These are phyloP conservation scores for Erpobdella octoculata DNA, from an alignment of 2,888 invertebrate species.

Conservation along the genomic window DNA sequence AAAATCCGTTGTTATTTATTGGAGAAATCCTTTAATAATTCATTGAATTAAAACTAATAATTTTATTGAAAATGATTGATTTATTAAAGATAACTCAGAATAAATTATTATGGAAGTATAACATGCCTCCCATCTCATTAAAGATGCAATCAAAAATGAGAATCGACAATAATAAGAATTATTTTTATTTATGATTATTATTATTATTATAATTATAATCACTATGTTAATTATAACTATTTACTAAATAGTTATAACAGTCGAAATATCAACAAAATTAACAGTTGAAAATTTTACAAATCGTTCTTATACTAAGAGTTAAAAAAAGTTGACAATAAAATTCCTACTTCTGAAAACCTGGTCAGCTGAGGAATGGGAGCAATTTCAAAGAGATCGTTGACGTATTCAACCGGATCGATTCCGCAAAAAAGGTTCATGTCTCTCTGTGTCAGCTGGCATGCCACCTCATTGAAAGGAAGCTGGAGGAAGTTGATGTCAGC, in stretches of 20 bases:
- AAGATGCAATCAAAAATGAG: too few species aligned
- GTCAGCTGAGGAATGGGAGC: constrained; percentile 76
- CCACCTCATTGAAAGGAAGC: constrained; percentile 87
- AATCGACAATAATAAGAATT: too few species aligned
- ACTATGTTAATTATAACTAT: background rate
- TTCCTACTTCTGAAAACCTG: constrained; percentile 71
- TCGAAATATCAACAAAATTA: background rate
- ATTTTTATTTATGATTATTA: background rate
- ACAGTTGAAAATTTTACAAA: background rate
- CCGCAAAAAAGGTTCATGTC: constrained; percentile 79
- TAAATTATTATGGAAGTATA: too few species aligned
- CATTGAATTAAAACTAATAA: too few species aligned
- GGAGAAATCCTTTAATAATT: background rate
- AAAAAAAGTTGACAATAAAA: background rate
- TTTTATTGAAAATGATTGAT: too few species aligned
- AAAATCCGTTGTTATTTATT: background rate
- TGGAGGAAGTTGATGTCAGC: constrained; percentile 67
- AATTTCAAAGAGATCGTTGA: constrained; percentile 60
- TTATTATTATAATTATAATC: background rate
- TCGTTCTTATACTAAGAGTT: background rate
- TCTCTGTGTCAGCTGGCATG: constrained; percentile 88
- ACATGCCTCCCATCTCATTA: too few species aligned
- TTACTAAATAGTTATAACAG: background rate
- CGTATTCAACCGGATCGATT: constrained; percentile 90
- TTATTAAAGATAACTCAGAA: too few species aligned